These are phyloP conservation scores for Acanthaster planci DNA, from an alignment of 35 echinoderm and acorn worm species.

Conservation along the genomic window DNA sequence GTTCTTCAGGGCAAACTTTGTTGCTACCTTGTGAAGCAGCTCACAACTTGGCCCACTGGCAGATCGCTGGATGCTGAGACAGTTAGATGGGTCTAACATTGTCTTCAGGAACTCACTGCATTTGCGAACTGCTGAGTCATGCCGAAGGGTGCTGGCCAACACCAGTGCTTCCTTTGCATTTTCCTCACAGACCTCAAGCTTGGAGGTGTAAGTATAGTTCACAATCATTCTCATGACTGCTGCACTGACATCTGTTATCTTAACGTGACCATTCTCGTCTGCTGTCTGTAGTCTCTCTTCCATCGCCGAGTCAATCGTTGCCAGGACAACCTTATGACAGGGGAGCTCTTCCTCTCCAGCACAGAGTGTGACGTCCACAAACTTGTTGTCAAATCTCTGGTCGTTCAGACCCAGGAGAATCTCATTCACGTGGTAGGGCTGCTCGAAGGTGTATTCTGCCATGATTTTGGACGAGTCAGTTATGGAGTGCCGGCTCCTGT, in stretches of 20 bases:
- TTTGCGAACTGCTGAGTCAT: conserved; percentile 84
- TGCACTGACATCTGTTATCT: conserved; percentile 69
- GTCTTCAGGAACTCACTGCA: conserved; percentile 92
- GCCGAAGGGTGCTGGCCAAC: conserved; percentile 76
- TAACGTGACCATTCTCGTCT: conserved; percentile 54
- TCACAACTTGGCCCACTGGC: conserved; percentile 80
- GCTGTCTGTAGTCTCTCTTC: conserved; percentile 68
- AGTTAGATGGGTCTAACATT: conserved; percentile 80
- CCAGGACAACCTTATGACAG: conserved; percentile 89
- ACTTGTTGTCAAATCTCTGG: conserved; percentile 75
- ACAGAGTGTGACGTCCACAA: conserved; percentile 71
- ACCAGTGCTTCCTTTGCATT: conserved; percentile 86
- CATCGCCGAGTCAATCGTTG: conserved; percentile 80
- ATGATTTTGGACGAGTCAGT: conserved; percentile 55
- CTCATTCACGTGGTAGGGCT: conserved; percentile 95
- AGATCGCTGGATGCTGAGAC: conserved; percentile 72
- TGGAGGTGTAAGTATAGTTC: conserved; percentile 95
- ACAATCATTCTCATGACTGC: conserved; percentile 86
- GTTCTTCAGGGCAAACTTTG: conserved; percentile 90
- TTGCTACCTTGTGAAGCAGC: conserved; percentile 72
- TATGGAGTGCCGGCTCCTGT: conserved; percentile 40
- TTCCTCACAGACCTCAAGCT: conserved; percentile 83
- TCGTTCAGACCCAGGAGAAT: conserved; percentile 92
- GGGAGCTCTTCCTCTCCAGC: conserved; percentile 72
- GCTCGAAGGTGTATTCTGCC: conserved; percentile 83